Base-by-base conservation (phyloP, 2,113 vertebrate genomes). In the Myotis davidii region DNA sequence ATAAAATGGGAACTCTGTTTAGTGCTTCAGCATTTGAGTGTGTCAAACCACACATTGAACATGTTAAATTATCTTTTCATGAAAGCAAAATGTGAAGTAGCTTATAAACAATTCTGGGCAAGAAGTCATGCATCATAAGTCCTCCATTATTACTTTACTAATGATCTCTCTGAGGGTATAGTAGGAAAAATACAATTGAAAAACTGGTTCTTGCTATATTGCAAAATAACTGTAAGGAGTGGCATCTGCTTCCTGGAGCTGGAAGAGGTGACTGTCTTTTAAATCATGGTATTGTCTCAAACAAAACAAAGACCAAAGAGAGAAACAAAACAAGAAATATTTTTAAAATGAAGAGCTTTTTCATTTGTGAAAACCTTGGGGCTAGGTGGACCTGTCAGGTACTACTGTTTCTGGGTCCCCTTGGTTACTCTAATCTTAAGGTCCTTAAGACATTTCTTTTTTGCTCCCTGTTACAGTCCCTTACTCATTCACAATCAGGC, bases 181-280 rank as follows among this genome's bases (percentile, higher is more conserved):
- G 59, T 18, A 82, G 74, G 73, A 61, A 83, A 92, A 74, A 95
- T 34, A 64, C 34, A 92, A 91, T 1, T 86, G 90, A 84, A 86
- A 94, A 97, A 94, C 94, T 1, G 6, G 92, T 93, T 97, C 88
- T 89, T n/a, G 65, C 50, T 59, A 90, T 59, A 81, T 81, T 96
- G 85, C 85, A 77, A 97, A 91, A 88, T 56, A 77, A 93, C 48
- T 65, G 1, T 59, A 89, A 92, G 88, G 88, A 87, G 72, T 77
- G 85, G 88, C 45, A 72, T 45, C 56, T 94, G 81, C 59, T 96
- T 94, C 50, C 64, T 94, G 79, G 21, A 92, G 64, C 56, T 94
- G 56, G 32, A 79, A 97, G 64, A 50, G 13, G n/a, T 88, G 21
- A 94, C 37, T 78, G 64, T n/a, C 34, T 72, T 94, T 96, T 88